These are phyloP conservation scores for Diploscapter pachys DNA, from an alignment of 1,140 invertebrate species.

Conservation along the genomic window DNA sequence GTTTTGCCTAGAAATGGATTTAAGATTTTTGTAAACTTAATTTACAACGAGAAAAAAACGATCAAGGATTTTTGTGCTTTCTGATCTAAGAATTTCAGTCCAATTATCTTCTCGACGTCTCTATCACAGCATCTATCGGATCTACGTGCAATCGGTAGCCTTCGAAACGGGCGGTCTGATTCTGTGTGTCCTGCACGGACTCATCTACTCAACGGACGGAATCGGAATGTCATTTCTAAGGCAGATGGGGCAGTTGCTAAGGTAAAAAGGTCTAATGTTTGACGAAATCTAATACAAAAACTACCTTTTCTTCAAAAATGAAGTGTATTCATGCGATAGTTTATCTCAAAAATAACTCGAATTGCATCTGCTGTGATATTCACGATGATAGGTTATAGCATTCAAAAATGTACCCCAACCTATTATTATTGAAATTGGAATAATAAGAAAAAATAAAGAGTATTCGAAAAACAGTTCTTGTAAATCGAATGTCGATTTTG, in stretches of 20 bases:
- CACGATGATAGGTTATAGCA: too few species aligned
- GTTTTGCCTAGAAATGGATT: slow-evolving; percentile 28
- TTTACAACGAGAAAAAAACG: slow-evolving; percentile 23
- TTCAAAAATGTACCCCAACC: too few species aligned
- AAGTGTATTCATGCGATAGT: too few species aligned
- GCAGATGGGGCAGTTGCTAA: slow-evolving; percentile 65
- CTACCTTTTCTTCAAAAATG: too few species aligned
- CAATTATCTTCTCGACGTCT: slow-evolving; percentile 73
- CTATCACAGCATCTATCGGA: slow-evolving; percentile 80
- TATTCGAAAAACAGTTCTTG: too few species aligned
- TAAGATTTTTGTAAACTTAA: slow-evolving; percentile 14
- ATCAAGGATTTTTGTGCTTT: too few species aligned
- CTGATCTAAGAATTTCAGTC: slow-evolving; percentile 60
- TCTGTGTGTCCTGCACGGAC: slow-evolving; percentile 69
- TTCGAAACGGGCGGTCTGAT: slow-evolving; percentile 67
- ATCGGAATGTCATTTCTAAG: slow-evolving; percentile 65
- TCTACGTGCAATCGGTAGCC: slow-evolving; percentile 73
- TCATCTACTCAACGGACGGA: slow-evolving; percentile 72
- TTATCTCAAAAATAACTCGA: too few species aligned
- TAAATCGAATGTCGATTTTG: slow-evolving; percentile 26
- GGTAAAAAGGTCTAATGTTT: slow-evolving; percentile 4
- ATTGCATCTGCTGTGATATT: too few species aligned
- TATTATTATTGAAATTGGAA: too few species aligned
- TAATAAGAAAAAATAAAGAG: too few species aligned
- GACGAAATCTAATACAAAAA: too few species aligned